Percentiles rank a stretch among this genome's conserved stretches.
Conservation (phyloP, 2,797 vertebrate genomes). For the Sebastes trivittatus region DNA sequence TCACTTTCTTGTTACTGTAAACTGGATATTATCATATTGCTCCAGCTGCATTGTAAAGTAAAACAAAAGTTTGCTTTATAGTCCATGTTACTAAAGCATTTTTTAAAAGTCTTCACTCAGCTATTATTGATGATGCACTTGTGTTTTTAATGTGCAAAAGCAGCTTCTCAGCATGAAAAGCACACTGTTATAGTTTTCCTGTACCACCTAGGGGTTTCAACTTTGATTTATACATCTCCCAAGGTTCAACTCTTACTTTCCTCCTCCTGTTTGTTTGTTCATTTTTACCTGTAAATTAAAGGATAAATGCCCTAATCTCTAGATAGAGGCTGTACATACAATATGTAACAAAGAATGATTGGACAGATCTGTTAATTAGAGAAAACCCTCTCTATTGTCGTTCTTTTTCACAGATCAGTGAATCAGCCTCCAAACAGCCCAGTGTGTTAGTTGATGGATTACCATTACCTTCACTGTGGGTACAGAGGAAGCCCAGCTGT, state of each 20-base stretch:
- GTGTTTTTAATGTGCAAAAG: no score
- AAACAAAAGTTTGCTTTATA: background rate
- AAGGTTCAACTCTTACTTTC: background rate
- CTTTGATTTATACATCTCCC: background rate
- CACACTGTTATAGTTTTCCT: background rate
- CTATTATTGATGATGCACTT: background rate
- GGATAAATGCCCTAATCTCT: background rate
- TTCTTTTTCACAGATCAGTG: background rate
- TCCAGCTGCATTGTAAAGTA: background rate
- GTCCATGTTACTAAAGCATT: background rate
- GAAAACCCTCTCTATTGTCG: constrained; percentile 19
- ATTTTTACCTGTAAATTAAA: constrained; percentile 5
- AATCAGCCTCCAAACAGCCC: background rate
- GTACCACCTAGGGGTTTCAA: background rate
- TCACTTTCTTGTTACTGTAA: background rate
- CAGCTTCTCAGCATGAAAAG: background rate
- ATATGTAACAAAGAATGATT: background rate
- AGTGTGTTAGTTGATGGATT: constrained; percentile 11
- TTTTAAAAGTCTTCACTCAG: background rate
- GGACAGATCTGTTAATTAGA: constrained; percentile 19
- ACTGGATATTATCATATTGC: background rate
- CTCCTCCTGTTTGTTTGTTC: background rate
- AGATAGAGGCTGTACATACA: background rate
- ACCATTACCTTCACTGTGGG: background rate
- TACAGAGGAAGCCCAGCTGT: background rate